Conservation (phyloP, 2,797 vertebrate species). For the Periophthalmus magnuspinnatus region DNA sequence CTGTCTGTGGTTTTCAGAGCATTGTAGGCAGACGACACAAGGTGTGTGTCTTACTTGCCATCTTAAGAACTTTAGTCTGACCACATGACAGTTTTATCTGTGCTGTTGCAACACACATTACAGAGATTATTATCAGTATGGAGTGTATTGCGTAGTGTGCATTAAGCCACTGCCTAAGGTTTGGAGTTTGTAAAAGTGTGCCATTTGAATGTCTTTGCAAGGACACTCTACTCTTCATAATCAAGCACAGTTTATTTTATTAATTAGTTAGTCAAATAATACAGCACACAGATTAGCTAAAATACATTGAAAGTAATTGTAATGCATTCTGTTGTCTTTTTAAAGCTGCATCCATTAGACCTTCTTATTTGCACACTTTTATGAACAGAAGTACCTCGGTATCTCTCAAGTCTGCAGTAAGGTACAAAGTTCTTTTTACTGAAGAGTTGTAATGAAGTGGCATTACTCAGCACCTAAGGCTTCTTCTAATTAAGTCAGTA, state of each 20-base stretch:
- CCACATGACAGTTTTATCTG: conserved; percentile 42
- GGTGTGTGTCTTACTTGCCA: too few species aligned
- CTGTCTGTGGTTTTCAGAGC: neutral
- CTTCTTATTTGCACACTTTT: conserved; percentile 27
- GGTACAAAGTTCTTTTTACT: conserved; percentile 19
- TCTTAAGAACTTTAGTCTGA: conserved; percentile 44
- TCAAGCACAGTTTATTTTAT: neutral
- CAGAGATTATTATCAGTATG: conserved; percentile 5
- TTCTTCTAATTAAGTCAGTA: neutral
- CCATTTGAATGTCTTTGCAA: neutral
- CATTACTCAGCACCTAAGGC: neutral
- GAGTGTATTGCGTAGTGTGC: neutral
- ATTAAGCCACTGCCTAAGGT: neutral
- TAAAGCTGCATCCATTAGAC: neutral
- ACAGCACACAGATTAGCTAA: neutral
- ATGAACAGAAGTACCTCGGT: neutral
- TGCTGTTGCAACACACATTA: conserved; percentile 30
- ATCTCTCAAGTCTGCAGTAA: conserved; percentile 30
- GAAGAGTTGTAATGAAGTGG: conserved; percentile 1
- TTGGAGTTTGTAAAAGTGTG: neutral
- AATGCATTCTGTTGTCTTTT: neutral
- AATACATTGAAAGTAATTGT: neutral
- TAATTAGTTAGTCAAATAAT: neutral
- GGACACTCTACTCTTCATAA: neutral
- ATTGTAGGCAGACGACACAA: neutral